Percentiles rank a stretch among this genome's conserved stretches.
These are phyloP conservation scores for Porites divaricata DNA, from an alignment of 92 coral and sea anemone genomes.

Conservation along the genomic window DNA sequence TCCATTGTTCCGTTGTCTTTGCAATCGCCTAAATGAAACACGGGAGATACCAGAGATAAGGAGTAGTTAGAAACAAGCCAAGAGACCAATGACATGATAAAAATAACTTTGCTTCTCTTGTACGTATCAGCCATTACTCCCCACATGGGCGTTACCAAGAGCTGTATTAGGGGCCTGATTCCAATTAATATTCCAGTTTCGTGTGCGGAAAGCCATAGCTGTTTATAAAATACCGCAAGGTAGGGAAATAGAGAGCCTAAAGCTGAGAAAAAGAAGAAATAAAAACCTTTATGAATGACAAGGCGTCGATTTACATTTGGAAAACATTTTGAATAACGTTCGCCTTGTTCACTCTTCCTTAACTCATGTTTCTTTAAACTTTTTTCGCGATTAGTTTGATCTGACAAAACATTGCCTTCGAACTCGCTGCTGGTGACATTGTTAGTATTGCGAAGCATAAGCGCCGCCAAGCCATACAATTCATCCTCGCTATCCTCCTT, in stretches of 20 bases:
- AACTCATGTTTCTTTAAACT: not conserved
- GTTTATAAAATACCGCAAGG: constrained; percentile 93
- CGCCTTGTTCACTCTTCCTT: constrained; percentile 13
- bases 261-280: constrained; percentile 88
- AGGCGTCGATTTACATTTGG: constrained; percentile 59
- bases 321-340: constrained; percentile 40
- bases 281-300: constrained; percentile 80
- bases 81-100: constrained; percentile 75
- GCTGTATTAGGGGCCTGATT: constrained; percentile 80
- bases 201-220: constrained; percentile 88
- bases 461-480: constrained; percentile 41
- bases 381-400: constrained; percentile 1
- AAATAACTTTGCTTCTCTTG: constrained; percentile 69
- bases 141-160: constrained; percentile 87
- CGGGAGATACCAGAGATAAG: constrained; percentile 78
- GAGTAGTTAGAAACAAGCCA: constrained; percentile 87
- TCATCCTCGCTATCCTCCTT: constrained; percentile 30
- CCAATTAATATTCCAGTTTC: constrained; percentile 94
- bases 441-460: constrained; percentile 19
- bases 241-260: constrained; percentile 90
- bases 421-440: not conserved
- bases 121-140: constrained; percentile 84
- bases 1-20: constrained; percentile 75
- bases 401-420: not conserved
- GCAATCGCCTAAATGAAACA: constrained; percentile 67